These are phyloP conservation scores for Odontamblyopus lacepedii DNA, from an alignment of 2,797 vertebrate genomes.

Conservation along the genomic window DNA sequence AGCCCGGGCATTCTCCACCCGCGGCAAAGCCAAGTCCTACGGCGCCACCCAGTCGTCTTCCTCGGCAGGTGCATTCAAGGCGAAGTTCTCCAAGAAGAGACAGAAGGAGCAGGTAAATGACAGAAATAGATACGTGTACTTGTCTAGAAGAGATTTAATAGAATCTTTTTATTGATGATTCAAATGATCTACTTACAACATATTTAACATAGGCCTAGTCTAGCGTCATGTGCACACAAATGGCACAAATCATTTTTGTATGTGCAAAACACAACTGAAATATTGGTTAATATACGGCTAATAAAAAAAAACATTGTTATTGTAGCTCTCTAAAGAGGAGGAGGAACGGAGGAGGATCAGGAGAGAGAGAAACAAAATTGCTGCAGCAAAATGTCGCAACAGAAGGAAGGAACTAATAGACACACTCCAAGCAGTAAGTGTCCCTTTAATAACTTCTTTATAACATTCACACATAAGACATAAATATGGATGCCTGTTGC, in stretches of 20 bases:
- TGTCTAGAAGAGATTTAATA: not conserved
- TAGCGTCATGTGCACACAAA: too few species aligned
- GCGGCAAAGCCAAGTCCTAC: conserved; percentile 75
- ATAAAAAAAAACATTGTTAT: conserved; percentile 19
- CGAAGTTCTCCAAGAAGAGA: conserved; percentile 80
- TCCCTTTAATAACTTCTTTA: not conserved
- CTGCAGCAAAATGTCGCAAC: conserved; percentile 94
- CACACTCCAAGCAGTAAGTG: conserved; percentile 89
- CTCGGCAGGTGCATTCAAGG: conserved; percentile 65
- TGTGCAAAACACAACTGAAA: not conserved
- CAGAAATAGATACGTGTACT: not conserved
- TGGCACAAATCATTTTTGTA: not conserved
- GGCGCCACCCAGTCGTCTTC: conserved; percentile 66
- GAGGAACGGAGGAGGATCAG: conserved; percentile 90
- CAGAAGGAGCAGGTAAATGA: conserved; percentile 84
- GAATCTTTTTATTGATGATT: not conserved
- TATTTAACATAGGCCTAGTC: too few species aligned
- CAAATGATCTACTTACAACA: too few species aligned
- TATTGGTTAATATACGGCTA: not conserved
- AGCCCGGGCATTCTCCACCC: conserved; percentile 85
- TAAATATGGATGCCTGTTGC: not conserved
- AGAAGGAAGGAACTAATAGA: conserved; percentile 90
- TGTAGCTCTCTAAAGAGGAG: conserved; percentile 89
- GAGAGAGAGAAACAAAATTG: conserved; percentile 95
- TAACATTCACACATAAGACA: not conserved